Base-by-base conservation (phyloP, 2,888 invertebrate genomes). In the Lutraria lutraria region DNA sequence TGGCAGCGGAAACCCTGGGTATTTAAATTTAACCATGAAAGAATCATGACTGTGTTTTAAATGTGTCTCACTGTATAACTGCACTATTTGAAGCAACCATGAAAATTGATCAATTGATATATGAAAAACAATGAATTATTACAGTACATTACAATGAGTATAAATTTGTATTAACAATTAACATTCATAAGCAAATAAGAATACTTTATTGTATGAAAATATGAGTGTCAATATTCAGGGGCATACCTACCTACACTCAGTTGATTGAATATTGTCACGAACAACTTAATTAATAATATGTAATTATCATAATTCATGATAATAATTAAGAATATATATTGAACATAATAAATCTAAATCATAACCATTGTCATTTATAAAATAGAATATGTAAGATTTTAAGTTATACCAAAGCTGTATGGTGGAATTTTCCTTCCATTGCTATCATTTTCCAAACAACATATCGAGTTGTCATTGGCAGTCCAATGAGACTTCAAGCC, bases 351-450 rank as follows among this genome's bases (percentile, higher is more conserved):
- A 56, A 56, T 56, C 56, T 19, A 43, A 43, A 43, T 43, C 43
- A 43, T 43, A 43, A 43, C 43, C 43, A 43, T 43, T 4, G 2
- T 43, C 4, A 43, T 43, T 4, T 4, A 43, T 8, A 43, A 43
- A 43, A 4, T 43, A 43, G 43, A 43, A 2, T 43, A 4, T 43
- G 43, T 2, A 43, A 43, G 43, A 43, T 43, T 8, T 4, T 4
- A 43, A 43, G 43, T 43, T 81, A 85, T 92, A 93, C 94, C 94
- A 93, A 94, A 94, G 12, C 88, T 86, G 79, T 93, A 94, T 3
- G 93, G 89, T n/a, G 84, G 87, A 8, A 91, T 91, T 56, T 91
- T 90, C 60, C 90, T 89, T 34, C 93, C 92, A 89, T 88, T 87
- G 25, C 25, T 68, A 53, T 91, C 92, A 29, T 86, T 81, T 19